Evolutionary conservation across 1,140 invertebrate genomes (phyloP).

Genomic region (Camponotus pennsylvanicus): DNA sequence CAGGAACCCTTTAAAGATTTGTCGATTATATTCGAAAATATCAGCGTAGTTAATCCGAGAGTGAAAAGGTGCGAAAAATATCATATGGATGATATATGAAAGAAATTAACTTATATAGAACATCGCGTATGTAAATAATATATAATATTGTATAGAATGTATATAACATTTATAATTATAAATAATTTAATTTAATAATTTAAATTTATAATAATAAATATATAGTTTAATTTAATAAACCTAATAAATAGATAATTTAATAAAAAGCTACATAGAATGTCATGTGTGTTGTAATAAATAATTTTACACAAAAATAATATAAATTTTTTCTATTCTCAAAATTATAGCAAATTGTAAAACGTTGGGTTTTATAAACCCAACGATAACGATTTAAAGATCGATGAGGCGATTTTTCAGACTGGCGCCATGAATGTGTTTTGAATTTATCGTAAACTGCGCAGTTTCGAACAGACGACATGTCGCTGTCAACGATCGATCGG

Average conservation of each 20-base stretch:
- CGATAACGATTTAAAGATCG: background rate
- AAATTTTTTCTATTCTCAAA: background rate
- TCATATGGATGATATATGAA: background rate
- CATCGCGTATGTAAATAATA: background rate
- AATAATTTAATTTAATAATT: no score
- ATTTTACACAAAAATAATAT: background rate
- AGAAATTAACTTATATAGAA: background rate
- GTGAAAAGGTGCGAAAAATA: background rate
- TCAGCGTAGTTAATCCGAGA: background rate
- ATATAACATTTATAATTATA: no score
- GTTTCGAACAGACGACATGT: background rate
- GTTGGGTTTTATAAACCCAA: background rate
- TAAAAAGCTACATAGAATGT: background rate
- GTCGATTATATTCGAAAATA: conserved; percentile 2
- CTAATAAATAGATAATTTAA: no score
- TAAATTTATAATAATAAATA: no score
- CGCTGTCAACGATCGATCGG: background rate
- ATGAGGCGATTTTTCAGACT: background rate
- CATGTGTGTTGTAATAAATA: background rate
- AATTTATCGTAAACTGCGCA: background rate
- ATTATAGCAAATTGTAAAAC: background rate
- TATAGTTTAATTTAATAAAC: no score
- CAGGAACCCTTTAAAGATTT: background rate
- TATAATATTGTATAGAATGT: background rate
- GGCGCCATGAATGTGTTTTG: background rate